These are phyloP conservation scores for Nomada flava DNA, from an alignment of 2,888 invertebrate genomes.

Conservation along the genomic window DNA sequence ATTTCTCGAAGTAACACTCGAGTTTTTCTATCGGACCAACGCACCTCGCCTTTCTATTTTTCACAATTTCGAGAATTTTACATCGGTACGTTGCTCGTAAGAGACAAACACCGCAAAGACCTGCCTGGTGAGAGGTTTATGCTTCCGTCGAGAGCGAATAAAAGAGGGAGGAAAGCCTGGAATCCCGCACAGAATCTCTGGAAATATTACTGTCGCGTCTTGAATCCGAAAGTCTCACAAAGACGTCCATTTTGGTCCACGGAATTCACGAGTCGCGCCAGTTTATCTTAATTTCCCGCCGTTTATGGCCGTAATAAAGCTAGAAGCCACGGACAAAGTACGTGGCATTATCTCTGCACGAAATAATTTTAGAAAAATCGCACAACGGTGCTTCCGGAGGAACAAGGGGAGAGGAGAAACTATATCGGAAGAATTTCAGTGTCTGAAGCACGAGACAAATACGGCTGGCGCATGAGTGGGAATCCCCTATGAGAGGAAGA, in stretches of 20 bases:
- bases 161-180: neutral
- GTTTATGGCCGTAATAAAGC: conserved; percentile 11
- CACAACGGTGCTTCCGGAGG: no score
- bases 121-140: neutral
- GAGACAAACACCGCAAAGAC: no score
- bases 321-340: neutral
- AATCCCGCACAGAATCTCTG: no score
- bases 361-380: no score
- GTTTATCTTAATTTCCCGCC: conserved; percentile 23
- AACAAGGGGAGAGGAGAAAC: no score
- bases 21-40: conserved; percentile 36
- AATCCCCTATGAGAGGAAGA: no score
- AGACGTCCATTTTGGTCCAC: neutral
- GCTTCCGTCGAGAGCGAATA: no score
- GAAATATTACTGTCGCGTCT: conserved; percentile 1
- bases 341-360: no score
- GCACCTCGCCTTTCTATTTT: conserved; percentile 17
- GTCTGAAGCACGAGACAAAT: no score
- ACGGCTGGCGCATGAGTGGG: no score
- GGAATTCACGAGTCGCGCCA: neutral
- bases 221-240: neutral
- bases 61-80: conserved; percentile 1
- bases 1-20: conserved; percentile 21
- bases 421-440: no score
- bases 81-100: neutral